phyloP scores from a whole-genome alignment of 2,113 vertebrate species.

The Struthio camelus region DNA sequence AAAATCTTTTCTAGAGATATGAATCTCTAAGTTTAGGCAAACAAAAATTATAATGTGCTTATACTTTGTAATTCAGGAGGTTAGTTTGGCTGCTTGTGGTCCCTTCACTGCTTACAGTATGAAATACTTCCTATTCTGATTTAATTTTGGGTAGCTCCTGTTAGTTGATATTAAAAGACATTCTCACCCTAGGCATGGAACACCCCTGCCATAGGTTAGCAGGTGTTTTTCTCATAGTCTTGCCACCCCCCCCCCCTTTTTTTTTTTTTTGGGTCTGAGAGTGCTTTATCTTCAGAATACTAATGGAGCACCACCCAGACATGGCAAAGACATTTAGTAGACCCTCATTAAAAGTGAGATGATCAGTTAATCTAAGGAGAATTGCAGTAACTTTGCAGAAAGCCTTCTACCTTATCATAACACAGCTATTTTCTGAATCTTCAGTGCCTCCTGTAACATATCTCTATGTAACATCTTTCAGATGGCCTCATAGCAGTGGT shows the following conservation, averaged over 20 bases:
- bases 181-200: not conserved
- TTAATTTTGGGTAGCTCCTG: no score
- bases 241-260: no score
- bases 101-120: not conserved
- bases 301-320: not conserved
- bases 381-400: no score
- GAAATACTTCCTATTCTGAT: no score
- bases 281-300: not conserved
- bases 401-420: no score
- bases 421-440: no score
- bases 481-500: no score
- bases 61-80: not conserved
- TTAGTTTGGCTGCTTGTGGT: not conserved
- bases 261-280: not conserved
- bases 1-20: not conserved
- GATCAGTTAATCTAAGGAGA: no score
- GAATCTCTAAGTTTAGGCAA: not conserved
- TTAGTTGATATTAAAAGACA: not conserved
- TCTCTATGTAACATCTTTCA: no score
- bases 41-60: not conserved
- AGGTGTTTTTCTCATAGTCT: not conserved
- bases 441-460: no score
- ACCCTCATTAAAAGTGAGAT: no score
- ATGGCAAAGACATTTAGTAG: no score
- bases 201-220: not conserved